Conservation (phyloP, 2,797 vertebrate species). For the Parauchenoglanis ngamensis region DNA sequence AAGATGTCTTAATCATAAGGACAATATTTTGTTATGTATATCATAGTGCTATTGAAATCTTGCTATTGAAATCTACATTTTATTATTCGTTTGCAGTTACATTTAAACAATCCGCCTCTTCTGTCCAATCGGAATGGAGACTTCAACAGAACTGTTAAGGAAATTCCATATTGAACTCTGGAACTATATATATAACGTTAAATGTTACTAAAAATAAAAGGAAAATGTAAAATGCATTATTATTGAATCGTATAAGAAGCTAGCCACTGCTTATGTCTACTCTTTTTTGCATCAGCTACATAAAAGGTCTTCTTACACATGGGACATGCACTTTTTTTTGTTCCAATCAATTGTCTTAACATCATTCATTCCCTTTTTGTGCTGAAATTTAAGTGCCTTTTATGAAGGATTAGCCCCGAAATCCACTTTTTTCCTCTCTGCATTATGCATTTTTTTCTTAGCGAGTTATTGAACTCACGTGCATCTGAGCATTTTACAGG, state of each 20-base stretch:
- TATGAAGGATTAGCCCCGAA: conserved; percentile 44
- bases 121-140: not conserved
- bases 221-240: not conserved
- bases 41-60: not conserved
- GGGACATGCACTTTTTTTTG: not conserved
- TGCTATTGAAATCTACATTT: not conserved
- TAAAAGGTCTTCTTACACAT: not conserved
- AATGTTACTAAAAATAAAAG: not conserved
- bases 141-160: not conserved
- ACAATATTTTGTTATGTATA: not conserved
- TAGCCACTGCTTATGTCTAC: not conserved
- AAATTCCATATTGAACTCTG: not conserved
- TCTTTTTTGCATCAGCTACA: not conserved
- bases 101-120: not conserved
- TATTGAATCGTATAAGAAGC: not conserved
- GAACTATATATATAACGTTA: not conserved
- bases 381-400: conserved; percentile 26
- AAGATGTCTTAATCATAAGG: not conserved
- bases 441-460: conserved; percentile 4
- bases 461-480: conserved; percentile 36
- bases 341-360: not conserved
- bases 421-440: not conserved
- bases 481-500: conserved; percentile 73
- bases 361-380: not conserved
- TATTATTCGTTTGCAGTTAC: not conserved